Evolutionary conservation across 2,888 invertebrate genomes (phyloP), one percentile per base, ranked within the genome.

Genomic region (Margaritifera margaritifera): DNA sequence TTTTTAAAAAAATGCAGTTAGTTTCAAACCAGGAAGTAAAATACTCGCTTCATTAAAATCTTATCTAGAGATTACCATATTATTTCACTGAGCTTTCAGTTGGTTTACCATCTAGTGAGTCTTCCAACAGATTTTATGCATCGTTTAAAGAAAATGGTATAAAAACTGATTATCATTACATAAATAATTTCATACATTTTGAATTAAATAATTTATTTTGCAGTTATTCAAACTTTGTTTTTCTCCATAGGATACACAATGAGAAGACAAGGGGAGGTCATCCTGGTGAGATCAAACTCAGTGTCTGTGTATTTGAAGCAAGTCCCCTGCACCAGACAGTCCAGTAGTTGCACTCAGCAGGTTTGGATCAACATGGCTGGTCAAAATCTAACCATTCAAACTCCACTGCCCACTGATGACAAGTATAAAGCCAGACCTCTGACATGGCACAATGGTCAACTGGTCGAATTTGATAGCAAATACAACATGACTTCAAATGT

Each of bases 311-410:
- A 78, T 63, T 66, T 70, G 19, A 66, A 80, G 53, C 76, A 78
- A 60, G 62, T 73, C 11, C 78, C 80, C 19, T 82, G 84, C 69
- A 71, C 71, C 24, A 73, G 71, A 52, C 71, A 69, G 22, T 66
- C 60, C n/a, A 25, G 67, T 59, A 42, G 57, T 1, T 80, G 80
- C 66, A 67, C 79, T 19, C 74, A 75, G 55, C 77, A 77, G 50
- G 53, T 80, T 24, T 83, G 83, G 83, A 75, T 80, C 51, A 60
- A 68, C 11, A 58, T 75, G 18, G 54, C 56, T 20, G 25, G 57
- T 11, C 65, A 73, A 27, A 74, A 80, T 50, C 68, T 83, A 19
- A 77, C 77, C 11, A 60, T 83, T 15, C 77, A 79, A 58, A 56
- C 74, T 8, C 76, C 78, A 51, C 57, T 68, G 31, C 8, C 27